Conservation (phyloP, 2,113 vertebrate genomes). For the Marmota monax region DNA sequence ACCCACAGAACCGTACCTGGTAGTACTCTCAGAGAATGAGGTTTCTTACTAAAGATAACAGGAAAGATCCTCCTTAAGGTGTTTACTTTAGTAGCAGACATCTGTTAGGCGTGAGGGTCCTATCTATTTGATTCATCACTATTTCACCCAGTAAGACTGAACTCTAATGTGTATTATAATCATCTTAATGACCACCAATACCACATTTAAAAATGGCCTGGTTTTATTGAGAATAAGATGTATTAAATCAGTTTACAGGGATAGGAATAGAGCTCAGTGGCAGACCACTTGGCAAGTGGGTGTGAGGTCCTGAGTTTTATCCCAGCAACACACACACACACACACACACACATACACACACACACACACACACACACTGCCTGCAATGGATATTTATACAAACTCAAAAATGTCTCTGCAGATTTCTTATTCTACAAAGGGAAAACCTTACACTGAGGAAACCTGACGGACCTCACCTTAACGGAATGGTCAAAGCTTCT, state of each 20-base stretch:
- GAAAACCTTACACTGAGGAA: background rate
- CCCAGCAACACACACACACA: background rate
- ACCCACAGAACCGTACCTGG: background rate
- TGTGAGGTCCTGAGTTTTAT: background rate
- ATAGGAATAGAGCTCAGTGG: background rate
- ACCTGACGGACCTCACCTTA: background rate
- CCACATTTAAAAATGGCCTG: background rate
- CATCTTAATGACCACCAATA: background rate
- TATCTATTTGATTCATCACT: background rate
- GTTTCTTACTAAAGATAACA: background rate
- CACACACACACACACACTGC: background rate
- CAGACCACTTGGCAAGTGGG: background rate
- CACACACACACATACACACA: background rate
- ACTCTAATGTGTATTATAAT: background rate
- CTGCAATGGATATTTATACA: background rate
- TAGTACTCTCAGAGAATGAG: background rate
- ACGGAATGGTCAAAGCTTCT: background rate
- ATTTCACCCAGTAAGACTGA: background rate
- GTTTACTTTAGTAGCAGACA: background rate
- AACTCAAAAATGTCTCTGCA: background rate
- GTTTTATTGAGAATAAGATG: background rate
- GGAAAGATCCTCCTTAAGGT: background rate
- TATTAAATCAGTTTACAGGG: background rate
- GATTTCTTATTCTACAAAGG: background rate
- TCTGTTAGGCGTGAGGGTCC: background rate